Evolutionary conservation across 2,113 vertebrate species (phyloP).

Genomic region (Aspidoscelis tigris): DNA sequence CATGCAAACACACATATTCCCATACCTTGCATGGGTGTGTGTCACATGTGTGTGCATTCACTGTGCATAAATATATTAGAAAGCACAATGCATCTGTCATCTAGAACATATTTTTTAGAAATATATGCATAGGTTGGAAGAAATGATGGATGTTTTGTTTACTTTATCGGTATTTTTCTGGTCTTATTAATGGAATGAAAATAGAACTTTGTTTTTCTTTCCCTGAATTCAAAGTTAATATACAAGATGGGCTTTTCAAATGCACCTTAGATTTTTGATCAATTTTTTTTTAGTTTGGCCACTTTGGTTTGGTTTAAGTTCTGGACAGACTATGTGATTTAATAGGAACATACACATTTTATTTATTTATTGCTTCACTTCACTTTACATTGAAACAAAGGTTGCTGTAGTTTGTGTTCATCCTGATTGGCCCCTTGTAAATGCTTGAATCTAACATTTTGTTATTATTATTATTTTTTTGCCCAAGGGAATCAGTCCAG

Average conservation of each 20-base stretch:
- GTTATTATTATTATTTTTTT: no score
- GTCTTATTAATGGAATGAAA: conserved; percentile 64
- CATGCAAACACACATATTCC: no score
- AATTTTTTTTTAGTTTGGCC: background rate
- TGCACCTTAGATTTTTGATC: background rate
- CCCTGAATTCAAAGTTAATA: background rate
- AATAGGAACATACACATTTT: no score
- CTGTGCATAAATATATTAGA: conserved; percentile 63
- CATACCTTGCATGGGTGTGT: no score
- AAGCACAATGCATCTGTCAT: conserved; percentile 53
- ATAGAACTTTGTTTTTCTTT: conserved; percentile 29
- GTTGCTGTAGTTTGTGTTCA: background rate
- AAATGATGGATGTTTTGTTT: conserved; percentile 68
- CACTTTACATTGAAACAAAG: background rate
- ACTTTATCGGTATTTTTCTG: conserved; percentile 34
- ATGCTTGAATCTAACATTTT: no score
- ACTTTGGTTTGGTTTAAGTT: background rate
- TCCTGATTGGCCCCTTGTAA: no score
- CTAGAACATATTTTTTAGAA: conserved; percentile 65
- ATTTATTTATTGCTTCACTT: no score
- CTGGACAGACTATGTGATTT: background rate
- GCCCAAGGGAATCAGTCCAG: no score
- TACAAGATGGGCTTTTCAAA: background rate
- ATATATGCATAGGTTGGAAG: conserved; percentile 73
- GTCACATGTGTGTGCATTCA: conserved; percentile 59